These are phyloP conservation scores for Yponomeuta sedellus DNA, from an alignment of 2,888 invertebrate species.

Conservation along the genomic window DNA sequence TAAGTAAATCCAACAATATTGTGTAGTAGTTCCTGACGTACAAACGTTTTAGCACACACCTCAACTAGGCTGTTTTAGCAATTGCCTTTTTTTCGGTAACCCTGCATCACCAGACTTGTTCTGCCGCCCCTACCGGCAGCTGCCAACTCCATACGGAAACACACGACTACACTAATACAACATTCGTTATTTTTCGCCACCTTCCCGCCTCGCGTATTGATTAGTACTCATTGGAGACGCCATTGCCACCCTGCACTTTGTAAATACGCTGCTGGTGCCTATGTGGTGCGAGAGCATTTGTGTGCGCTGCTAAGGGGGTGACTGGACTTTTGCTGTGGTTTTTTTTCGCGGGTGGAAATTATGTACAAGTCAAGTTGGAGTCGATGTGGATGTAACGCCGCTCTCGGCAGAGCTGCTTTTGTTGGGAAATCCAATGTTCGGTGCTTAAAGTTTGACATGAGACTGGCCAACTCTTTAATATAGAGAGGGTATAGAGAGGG, in stretches of 20 bases:
- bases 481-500: no score
- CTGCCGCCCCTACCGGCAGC: conserved; percentile 36
- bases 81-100: no score
- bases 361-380: background rate
- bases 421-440: background rate
- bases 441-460: no score
- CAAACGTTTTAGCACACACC: no score
- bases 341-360: background rate
- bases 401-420: background rate
- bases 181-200: conserved; percentile 74
- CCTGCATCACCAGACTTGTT: conserved; percentile 13
- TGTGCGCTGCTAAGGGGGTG: background rate
- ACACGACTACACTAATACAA: conserved; percentile 65
- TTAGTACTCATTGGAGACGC: conserved; percentile 60
- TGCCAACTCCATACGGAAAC: conserved; percentile 50
- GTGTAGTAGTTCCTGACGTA: no score
- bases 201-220: conserved; percentile 56
- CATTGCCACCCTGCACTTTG: conserved; percentile 21
- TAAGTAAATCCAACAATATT: no score
- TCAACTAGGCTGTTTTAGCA: no score
- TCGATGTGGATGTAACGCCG: background rate
- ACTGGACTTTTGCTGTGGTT: background rate
- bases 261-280: conserved; percentile 9
- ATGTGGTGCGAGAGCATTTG: background rate
- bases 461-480: no score